Evolutionary conservation across 2,888 invertebrate species (phyloP).

Genomic region (Amblyjoppa proteus): DNA sequence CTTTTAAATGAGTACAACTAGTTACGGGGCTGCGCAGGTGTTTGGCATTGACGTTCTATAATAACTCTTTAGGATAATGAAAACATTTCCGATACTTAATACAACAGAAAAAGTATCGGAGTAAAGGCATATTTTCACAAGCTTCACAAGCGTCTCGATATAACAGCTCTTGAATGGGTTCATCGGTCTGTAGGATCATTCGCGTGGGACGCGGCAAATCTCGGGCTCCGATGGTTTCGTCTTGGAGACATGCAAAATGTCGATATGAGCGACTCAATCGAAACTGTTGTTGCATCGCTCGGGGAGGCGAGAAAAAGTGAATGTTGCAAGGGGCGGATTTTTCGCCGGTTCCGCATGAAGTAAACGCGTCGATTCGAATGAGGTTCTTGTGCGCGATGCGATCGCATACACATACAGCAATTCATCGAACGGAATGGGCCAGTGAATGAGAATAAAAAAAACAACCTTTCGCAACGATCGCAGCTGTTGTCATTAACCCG

Average conservation of each 20-base stretch:
- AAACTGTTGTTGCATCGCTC: neutral
- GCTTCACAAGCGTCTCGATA: neutral
- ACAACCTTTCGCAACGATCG: conserved; percentile 13
- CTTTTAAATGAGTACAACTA: too few relatives aligned
- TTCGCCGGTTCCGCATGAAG: neutral
- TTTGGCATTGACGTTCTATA: too few relatives aligned
- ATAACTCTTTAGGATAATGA: too few relatives aligned
- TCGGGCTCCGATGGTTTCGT: neutral
- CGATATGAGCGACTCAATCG: conserved; percentile 7
- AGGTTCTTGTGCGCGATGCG: neutral
- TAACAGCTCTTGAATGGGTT: neutral
- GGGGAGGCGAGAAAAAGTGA: conserved; percentile 2
- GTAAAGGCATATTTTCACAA: neutral
- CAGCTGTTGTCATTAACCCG: neutral
- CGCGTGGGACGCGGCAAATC: conserved; percentile 15
- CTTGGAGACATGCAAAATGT: conserved; percentile 24
- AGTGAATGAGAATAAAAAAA: neutral
- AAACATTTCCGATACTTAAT: too few relatives aligned
- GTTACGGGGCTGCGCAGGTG: too few relatives aligned
- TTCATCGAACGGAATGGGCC: neutral
- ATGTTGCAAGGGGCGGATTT: neutral
- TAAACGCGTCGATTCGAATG: neutral
- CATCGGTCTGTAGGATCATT: conserved; percentile 17
- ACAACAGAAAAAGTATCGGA: neutral
- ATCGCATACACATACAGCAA: neutral